Conservation (phyloP, 2,888 invertebrate species). For the Antheraea assamensis region DNA sequence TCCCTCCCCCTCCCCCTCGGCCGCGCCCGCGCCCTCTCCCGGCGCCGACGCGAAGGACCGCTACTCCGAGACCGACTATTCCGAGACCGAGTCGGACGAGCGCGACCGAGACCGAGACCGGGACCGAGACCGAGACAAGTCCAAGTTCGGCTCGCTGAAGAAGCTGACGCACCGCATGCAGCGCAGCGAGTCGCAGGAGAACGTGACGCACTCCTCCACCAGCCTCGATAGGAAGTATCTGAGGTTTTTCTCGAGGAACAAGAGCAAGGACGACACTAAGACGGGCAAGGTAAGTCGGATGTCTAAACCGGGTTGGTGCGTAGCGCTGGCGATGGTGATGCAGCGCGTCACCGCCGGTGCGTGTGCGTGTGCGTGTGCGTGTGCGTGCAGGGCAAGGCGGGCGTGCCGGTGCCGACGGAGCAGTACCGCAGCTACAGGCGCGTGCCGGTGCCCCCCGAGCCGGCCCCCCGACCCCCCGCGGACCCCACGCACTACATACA, state of each 20-base stretch:
- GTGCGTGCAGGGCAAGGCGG: slow-evolving; percentile 51
- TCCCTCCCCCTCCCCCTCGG: too few relatives aligned
- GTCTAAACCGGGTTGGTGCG: too few relatives aligned
- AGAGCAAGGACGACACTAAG: slow-evolving; percentile 75
- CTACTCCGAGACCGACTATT: slow-evolving; percentile 84
- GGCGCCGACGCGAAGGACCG: slow-evolving; percentile 46
- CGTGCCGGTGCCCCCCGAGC: slow-evolving; percentile 65
- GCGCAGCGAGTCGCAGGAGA: slow-evolving; percentile 69
- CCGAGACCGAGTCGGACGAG: slow-evolving; percentile 74
- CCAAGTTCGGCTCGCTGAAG: slow-evolving; percentile 51
- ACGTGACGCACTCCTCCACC: slow-evolving; percentile 72
- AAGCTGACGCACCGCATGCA: slow-evolving; percentile 63
- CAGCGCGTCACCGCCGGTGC: too few relatives aligned
- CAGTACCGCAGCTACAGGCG: slow-evolving; percentile 88
- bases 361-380: too few relatives aligned
- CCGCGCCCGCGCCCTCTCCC: slow-evolving; percentile 76
- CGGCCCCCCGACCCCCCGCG: slow-evolving; percentile 28
- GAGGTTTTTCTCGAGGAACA: slow-evolving; percentile 72
- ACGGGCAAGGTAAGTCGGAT: slow-evolving; percentile 39
- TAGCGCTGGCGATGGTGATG: too few relatives aligned
- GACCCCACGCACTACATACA: slow-evolving; percentile 62
- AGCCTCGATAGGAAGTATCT: slow-evolving; percentile 88
- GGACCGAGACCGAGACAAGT: slow-evolving; percentile 59
- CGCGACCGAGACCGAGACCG: slow-evolving; percentile 37
- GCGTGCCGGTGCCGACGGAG: slow-evolving; percentile 88